Conservation (phyloP, 2,113 vertebrate genomes). For the Mixornis gularis region DNA sequence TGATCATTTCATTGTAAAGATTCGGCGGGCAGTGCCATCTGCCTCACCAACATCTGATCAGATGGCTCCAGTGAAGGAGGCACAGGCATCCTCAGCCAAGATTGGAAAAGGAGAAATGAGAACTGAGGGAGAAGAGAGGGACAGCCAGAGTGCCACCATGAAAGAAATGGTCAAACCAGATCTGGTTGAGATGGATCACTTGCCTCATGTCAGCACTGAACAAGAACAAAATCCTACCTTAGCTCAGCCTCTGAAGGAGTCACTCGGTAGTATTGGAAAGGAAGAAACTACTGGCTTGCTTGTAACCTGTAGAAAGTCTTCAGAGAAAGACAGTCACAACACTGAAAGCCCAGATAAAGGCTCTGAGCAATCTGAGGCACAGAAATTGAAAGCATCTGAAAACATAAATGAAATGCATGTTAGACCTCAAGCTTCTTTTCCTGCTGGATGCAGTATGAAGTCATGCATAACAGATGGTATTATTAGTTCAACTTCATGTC, state of each 20-base stretch:
- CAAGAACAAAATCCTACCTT: constrained; percentile 46
- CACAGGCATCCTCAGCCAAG: background rate
- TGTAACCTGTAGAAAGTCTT: constrained; percentile 35
- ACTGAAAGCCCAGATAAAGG: background rate
- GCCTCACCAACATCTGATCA: constrained; percentile 21
- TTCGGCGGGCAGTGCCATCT: constrained; percentile 76
- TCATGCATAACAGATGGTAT: constrained; percentile 37
- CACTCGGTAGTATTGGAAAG: background rate
- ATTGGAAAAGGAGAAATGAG: constrained; percentile 12
- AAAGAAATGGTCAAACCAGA: background rate
- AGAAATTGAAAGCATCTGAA: constrained; percentile 25
- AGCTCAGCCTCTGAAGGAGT: constrained; percentile 48
- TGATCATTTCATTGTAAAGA: constrained; percentile 93
- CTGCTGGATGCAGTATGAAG: background rate
- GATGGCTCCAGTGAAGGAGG: background rate
- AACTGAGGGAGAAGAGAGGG: constrained; percentile 11
- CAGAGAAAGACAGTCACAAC: background rate
- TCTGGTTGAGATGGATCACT: background rate
- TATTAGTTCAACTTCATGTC: constrained; percentile 36
- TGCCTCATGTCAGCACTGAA: background rate
- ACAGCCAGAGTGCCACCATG: background rate
- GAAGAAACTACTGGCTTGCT: background rate
- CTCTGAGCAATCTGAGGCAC: constrained; percentile 42
- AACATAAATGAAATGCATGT: background rate
- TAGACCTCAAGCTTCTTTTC: background rate